Evolutionary conservation across 2,888 invertebrate genomes (phyloP).

Genomic region (Ramazzottius varieornatus): DNA sequence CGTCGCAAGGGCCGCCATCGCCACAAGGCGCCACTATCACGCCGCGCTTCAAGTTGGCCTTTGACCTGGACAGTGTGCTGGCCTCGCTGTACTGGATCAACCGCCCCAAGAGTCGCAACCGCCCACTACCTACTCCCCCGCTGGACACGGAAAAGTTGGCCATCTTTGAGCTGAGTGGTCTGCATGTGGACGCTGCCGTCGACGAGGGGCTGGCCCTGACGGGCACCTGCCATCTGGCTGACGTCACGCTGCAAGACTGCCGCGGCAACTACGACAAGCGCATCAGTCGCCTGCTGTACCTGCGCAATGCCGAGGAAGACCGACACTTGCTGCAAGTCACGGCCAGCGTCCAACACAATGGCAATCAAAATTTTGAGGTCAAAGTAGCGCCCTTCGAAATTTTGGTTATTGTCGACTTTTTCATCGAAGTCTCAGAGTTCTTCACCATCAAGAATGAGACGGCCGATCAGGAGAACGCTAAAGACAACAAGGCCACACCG

Average conservation of each 20-base stretch:
- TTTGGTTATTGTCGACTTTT: not conserved
- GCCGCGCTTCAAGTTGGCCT: not conserved
- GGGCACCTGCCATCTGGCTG: no score
- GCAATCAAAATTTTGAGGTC: not conserved
- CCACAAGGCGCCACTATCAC: no score
- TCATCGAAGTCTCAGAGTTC: conserved; percentile 1
- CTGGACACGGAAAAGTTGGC: not conserved
- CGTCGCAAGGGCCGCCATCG: no score
- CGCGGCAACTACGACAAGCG: not conserved
- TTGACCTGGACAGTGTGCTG: not conserved
- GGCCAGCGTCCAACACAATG: not conserved
- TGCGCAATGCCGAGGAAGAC: not conserved
- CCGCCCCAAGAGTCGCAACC: not conserved
- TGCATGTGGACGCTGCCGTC: not conserved
- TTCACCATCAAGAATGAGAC: not conserved
- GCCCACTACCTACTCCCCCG: not conserved
- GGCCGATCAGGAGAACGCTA: not conserved
- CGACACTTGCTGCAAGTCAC: not conserved
- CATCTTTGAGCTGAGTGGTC: not conserved
- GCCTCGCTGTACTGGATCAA: not conserved
- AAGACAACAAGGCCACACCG: no score
- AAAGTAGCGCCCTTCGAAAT: not conserved
- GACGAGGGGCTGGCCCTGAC: not conserved
- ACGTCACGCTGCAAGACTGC: not conserved
- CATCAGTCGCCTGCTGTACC: not conserved